Percentiles rank a stretch among this genome's conserved stretches.
Conservation (phyloP, 2,888 invertebrate genomes). For the Sepiola atlantica region DNA sequence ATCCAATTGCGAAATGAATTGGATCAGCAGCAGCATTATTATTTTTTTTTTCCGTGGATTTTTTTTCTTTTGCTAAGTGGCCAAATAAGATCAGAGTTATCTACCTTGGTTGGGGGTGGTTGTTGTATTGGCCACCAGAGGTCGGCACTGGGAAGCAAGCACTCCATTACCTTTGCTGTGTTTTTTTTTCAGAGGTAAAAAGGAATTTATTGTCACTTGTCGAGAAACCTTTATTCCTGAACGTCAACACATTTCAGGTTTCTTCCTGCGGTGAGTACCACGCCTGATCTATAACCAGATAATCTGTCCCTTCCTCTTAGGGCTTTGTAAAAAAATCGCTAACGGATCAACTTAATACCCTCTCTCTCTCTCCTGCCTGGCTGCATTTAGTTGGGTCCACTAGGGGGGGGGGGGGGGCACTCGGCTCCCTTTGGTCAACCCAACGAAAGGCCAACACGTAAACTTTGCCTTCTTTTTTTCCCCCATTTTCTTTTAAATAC, state of each 20-base stretch:
- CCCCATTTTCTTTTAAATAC: neutral
- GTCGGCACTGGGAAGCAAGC: neutral
- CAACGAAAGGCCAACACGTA: neutral
- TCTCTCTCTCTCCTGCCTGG: neutral
- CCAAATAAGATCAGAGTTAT: conserved; percentile 20
- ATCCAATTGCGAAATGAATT: too few relatives aligned
- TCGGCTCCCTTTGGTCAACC: conserved; percentile 4
- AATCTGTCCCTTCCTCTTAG: neutral
- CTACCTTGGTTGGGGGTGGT: neutral
- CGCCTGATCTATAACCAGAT: conserved; percentile 10
- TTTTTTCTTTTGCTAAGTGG: neutral
- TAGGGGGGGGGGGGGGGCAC: neutral
- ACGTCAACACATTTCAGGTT: conserved; percentile 32
- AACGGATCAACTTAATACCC: conserved; percentile 20
- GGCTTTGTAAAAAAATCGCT: neutral
- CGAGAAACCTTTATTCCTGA: conserved; percentile 23
- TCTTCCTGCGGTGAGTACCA: conserved; percentile 21
- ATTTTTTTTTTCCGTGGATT: too few relatives aligned
- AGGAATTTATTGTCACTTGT: conserved; percentile 13
- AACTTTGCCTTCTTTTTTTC: neutral
- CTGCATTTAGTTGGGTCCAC: conserved; percentile 4
- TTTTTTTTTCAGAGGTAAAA: neutral
- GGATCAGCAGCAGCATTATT: too few relatives aligned
- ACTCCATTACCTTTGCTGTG: conserved; percentile 32
- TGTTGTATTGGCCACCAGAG: neutral